phyloP scores from a whole-genome alignment of 2,888 invertebrate genomes.

The Hoplodrina ambigua region DNA sequence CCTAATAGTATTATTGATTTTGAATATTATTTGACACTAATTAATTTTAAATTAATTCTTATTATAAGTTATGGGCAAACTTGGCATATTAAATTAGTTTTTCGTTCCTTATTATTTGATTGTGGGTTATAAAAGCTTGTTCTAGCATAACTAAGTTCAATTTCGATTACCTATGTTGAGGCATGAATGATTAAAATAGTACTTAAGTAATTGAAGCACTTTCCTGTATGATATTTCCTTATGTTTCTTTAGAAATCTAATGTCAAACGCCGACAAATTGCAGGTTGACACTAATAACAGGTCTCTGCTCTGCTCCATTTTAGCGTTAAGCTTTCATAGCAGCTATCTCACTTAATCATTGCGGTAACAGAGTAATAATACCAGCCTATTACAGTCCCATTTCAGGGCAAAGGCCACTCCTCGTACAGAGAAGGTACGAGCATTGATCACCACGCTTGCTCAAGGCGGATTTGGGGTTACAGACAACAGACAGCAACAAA shows the following conservation, averaged over 20 bases:
- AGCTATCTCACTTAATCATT: conserved; percentile 1
- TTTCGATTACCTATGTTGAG: background rate
- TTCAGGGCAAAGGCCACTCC: too few relatives aligned
- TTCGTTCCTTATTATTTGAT: too few relatives aligned
- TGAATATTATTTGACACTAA: too few relatives aligned
- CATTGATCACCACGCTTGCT: too few relatives aligned
- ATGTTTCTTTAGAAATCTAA: conserved; percentile 9
- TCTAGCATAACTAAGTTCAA: background rate
- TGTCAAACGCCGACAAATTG: conserved; percentile 13
- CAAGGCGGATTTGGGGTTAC: too few relatives aligned
- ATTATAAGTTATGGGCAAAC: too few relatives aligned
- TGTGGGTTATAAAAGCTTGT: too few relatives aligned
- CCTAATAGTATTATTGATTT: too few relatives aligned
- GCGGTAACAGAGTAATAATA: background rate
- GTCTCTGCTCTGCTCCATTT: conserved; percentile 11
- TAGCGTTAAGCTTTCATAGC: conserved; percentile 9
- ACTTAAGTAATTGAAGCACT: background rate
- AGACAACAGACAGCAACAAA: background rate
- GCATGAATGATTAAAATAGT: background rate
- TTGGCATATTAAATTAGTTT: too few relatives aligned
- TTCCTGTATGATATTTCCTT: conserved; percentile 1
- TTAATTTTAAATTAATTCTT: too few relatives aligned
- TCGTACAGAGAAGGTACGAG: too few relatives aligned
- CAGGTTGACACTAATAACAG: conserved; percentile 2
- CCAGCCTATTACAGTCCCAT: too few relatives aligned